Evolutionary conservation across 2,797 vertebrate species (phyloP).

Genomic region (Pygocentrus nattereri): DNA sequence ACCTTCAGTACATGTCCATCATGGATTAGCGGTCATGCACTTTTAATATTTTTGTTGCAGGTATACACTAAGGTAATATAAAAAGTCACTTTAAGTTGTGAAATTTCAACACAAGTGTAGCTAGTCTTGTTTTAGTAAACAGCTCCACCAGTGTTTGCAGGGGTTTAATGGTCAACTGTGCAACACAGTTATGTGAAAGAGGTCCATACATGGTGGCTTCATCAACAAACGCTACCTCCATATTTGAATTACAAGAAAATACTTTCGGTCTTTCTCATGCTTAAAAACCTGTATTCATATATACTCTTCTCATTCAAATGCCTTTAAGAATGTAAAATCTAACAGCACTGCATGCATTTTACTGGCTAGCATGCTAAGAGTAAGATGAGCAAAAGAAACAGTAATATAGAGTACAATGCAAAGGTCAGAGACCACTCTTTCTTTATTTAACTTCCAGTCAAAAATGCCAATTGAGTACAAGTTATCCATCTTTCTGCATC

Average conservation of each 20-base stretch:
- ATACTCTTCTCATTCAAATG: no score
- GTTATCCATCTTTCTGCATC: no score
- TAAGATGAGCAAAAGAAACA: no score
- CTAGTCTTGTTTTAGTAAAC: not conserved
- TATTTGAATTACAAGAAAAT: not conserved
- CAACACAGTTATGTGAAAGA: not conserved
- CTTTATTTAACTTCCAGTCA: no score
- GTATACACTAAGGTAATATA: not conserved
- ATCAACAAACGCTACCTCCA: not conserved
- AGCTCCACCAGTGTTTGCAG: not conserved
- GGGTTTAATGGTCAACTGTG: not conserved
- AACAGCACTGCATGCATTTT: no score
- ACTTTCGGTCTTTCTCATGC: not conserved
- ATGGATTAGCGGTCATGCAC: not conserved
- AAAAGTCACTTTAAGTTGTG: not conserved
- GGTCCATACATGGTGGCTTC: not conserved
- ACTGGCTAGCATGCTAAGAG: no score
- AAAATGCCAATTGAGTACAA: no score
- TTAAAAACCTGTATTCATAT: no score
- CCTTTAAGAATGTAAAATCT: no score
- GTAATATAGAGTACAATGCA: no score
- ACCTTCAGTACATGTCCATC: not conserved
- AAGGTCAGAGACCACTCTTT: no score
- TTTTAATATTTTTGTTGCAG: not conserved
- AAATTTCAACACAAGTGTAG: not conserved